Conservation (phyloP, 2,888 invertebrate genomes). For the Coremacera marginata region DNA sequence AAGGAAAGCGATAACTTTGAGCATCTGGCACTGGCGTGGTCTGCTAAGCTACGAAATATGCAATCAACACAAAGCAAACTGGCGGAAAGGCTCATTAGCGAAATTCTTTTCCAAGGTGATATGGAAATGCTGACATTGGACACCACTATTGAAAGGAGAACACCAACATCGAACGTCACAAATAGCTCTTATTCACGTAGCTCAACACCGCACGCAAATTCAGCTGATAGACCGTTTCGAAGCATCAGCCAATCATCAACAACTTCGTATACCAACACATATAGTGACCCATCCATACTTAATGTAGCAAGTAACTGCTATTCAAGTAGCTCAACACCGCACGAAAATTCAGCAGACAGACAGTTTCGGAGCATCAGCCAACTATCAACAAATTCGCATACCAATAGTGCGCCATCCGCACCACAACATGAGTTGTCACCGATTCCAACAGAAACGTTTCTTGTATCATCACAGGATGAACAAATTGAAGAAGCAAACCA, state of each 20-base stretch:
- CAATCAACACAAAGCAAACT: slow-evolving; percentile 29
- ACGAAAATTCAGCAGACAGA: no score
- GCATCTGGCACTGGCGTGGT: slow-evolving; percentile 25
- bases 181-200: no score
- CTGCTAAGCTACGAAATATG: slow-evolving; percentile 35
- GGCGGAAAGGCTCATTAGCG: slow-evolving; percentile 26
- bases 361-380: no score
- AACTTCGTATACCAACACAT: no score
- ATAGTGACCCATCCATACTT: no score
- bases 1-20: neutral
- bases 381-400: neutral
- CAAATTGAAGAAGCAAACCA: neutral
- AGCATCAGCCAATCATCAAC: no score
- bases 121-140: slow-evolving; percentile 29
- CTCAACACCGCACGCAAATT: no score
- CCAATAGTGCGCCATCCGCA: neutral
- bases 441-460: neutral
- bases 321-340: neutral
- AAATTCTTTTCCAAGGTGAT: slow-evolving; percentile 35
- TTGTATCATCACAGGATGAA: neutral
- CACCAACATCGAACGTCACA: no score
- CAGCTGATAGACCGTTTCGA: no score
- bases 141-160: slow-evolving; percentile 24
- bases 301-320: no score
- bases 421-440: neutral